Evolutionary conservation across 2,113 vertebrate species (phyloP).

Genomic region (Callorhinus ursinus): DNA sequence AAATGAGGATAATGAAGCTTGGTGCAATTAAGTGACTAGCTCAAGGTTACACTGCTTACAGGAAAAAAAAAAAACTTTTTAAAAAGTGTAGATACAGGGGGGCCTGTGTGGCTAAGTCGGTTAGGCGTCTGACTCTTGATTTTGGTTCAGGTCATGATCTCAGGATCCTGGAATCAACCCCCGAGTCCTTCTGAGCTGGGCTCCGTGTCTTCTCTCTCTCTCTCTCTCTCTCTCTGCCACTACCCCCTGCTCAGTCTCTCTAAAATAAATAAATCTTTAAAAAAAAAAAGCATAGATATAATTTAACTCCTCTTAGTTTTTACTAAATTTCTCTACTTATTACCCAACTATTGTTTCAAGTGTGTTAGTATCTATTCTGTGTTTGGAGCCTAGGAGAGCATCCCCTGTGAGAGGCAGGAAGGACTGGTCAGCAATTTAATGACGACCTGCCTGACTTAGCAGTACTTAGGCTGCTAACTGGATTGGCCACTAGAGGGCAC

Average conservation of each 20-base stretch:
- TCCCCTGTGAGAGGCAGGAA: accelerated
- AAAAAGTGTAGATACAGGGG: neutral
- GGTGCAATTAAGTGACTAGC: neutral
- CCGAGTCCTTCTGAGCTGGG: too few species aligned
- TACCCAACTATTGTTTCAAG: neutral
- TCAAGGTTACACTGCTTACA: neutral
- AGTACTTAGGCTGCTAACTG: accelerated
- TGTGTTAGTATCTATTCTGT: neutral
- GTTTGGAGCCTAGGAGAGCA: neutral
- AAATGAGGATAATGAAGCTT: neutral
- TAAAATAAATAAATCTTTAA: neutral
- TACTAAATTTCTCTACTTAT: neutral
- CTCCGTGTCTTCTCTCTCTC: neutral
- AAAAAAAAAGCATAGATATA: too few species aligned
- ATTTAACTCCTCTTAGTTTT: neutral
- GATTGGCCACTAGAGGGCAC: conserved; percentile 59
- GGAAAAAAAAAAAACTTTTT: neutral
- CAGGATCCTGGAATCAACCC: neutral
- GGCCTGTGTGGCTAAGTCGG: neutral
- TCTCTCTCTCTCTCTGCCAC: neutral
- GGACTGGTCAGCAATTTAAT: accelerated
- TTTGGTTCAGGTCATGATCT: neutral
- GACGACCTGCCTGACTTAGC: accelerated
- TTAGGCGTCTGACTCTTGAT: neutral
- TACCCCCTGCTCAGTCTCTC: neutral